These are phyloP conservation scores for Myioborus melanocephalus DNA, from an alignment of 2,797 vertebrate species.

Conservation along the genomic window DNA sequence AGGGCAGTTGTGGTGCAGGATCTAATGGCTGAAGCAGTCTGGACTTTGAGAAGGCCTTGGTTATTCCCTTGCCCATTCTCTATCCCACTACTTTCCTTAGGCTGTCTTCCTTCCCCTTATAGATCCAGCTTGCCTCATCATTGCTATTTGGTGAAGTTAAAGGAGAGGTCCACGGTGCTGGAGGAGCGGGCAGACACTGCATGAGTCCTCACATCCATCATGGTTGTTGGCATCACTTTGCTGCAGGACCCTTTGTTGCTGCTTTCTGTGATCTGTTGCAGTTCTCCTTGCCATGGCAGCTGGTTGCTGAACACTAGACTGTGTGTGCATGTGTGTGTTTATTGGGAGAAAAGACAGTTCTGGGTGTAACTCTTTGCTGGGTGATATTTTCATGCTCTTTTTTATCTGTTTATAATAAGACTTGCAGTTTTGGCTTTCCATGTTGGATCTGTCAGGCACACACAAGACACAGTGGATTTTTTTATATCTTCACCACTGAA, in stretches of 20 bases:
- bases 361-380: background rate
- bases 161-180: background rate
- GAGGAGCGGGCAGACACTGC: background rate
- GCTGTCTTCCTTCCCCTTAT: background rate
- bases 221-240: conserved; percentile 16
- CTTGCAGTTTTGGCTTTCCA: background rate
- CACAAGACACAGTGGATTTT: background rate
- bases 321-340: background rate
- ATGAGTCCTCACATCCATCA: background rate
- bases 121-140: conserved; percentile 8
- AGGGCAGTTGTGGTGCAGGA: background rate
- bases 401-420: background rate
- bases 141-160: conserved; percentile 27
- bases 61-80: conserved; percentile 6
- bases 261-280: conserved; percentile 29
- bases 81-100: conserved; percentile 15
- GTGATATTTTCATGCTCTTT: background rate
- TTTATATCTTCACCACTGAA: background rate
- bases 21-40: background rate
- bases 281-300: background rate
- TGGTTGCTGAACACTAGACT: background rate
- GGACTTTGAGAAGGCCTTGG: background rate
- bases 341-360: background rate
- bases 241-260: conserved; percentile 38
- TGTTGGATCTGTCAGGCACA: background rate